Evolutionary conservation across 2,888 invertebrate species (phyloP).

Genomic region (Cacoxenus indagator): DNA sequence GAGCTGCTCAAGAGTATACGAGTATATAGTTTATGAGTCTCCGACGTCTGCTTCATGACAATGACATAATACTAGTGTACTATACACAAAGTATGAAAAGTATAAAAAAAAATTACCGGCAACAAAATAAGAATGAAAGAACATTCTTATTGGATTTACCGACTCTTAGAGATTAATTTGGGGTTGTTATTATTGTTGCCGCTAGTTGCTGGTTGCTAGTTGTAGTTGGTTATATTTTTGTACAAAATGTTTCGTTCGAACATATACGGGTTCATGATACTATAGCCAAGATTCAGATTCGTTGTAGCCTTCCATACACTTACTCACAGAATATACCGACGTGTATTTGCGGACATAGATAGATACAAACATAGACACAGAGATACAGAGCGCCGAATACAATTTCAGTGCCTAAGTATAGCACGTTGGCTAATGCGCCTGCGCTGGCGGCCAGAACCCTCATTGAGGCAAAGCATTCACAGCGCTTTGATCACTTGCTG

Average conservation of each 20-base stretch:
- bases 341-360: no score
- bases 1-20: no score
- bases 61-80: no score
- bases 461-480: not conserved
- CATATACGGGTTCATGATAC: conserved; percentile 12
- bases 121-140: no score
- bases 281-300: not conserved
- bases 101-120: no score
- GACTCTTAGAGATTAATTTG: not conserved
- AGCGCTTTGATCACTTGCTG: not conserved
- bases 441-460: conserved; percentile 7
- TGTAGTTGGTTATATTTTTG: conserved; percentile 20
- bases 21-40: no score
- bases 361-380: not conserved
- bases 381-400: conserved; percentile 6
- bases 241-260: not conserved
- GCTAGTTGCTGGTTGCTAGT: not conserved
- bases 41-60: no score
- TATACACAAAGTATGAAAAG: no score
- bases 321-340: not conserved
- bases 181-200: conserved; percentile 4
- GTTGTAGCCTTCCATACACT: not conserved
- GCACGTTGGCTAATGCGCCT: conserved; percentile 14
- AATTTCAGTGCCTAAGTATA: conserved; percentile 18
- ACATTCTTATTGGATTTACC: no score